Percentiles rank a stretch among this genome's conserved stretches.
These are phyloP conservation scores for Cydia splendana DNA, from an alignment of 1,140 invertebrate genomes.

Conservation along the genomic window DNA sequence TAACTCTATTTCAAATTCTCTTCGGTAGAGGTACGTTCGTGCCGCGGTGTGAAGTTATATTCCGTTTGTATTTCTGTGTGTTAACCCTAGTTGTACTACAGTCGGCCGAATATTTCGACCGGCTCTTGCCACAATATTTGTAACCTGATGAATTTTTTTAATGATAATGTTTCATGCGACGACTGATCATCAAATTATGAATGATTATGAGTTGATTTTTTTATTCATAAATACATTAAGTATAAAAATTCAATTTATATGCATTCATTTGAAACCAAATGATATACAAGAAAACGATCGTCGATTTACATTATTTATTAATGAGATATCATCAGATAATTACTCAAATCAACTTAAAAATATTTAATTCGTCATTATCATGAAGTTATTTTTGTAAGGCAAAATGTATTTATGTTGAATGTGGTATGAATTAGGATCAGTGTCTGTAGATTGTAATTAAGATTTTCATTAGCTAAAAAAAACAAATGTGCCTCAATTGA, in stretches of 20 bases:
- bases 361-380: slow-evolving; percentile 4
- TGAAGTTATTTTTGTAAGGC: slow-evolving; percentile 14
- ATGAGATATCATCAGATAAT: neutral
- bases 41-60: neutral
- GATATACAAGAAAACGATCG: neutral
- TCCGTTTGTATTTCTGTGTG: neutral
- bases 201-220: neutral
- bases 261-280: neutral
- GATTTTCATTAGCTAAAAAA: slow-evolving; percentile 17
- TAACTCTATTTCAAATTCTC: no score
- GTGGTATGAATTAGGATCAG: slow-evolving; percentile 23
- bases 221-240: no score
- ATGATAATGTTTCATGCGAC: neutral
- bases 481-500: slow-evolving; percentile 25
- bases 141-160: neutral
- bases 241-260: no score
- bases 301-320: neutral
- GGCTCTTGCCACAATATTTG: slow-evolving; percentile 1
- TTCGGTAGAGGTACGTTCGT: neutral
- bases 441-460: slow-evolving; percentile 27
- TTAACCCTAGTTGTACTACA: neutral
- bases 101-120: slow-evolving; percentile 3
- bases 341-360: slow-evolving; percentile 17
- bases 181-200: neutral
- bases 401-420: slow-evolving; percentile 18